phyloP scores from a whole-genome alignment of 2,888 invertebrate species.

The Lumbricus terrestris region DNA sequence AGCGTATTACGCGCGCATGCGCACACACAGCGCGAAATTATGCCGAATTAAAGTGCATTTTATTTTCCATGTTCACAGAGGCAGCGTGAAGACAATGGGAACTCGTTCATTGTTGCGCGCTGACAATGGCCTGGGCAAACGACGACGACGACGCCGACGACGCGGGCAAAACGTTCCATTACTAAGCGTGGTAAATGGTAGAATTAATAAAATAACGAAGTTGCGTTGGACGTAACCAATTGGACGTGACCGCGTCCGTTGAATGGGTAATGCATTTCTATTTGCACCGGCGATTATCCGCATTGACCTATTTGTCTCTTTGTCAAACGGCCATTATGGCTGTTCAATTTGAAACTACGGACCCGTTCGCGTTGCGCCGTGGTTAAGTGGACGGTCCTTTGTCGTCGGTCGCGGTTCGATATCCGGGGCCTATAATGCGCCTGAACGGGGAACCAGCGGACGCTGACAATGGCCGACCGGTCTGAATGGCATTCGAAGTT shows the following conservation, averaged over 20 bases:
- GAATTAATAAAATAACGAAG: background rate
- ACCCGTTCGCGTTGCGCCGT: background rate
- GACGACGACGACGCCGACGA: too few species aligned
- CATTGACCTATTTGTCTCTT: background rate
- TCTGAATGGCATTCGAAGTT: background rate
- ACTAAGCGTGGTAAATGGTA: background rate
- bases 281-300: background rate
- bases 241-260: background rate
- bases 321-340: background rate
- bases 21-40: background rate
- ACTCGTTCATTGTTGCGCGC: background rate
- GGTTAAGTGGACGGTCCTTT: background rate
- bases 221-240: background rate
- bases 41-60: conserved; percentile 3
- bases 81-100: background rate
- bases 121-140: too few species aligned
- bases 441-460: background rate
- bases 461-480: background rate
- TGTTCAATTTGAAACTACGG: background rate
- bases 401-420: background rate
- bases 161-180: background rate
- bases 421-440: conserved; percentile 3
- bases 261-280: background rate
- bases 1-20: background rate
- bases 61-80: background rate